Evolutionary conservation across 2,113 vertebrate genomes (phyloP).

Genomic region (Serilophus lunatus): DNA sequence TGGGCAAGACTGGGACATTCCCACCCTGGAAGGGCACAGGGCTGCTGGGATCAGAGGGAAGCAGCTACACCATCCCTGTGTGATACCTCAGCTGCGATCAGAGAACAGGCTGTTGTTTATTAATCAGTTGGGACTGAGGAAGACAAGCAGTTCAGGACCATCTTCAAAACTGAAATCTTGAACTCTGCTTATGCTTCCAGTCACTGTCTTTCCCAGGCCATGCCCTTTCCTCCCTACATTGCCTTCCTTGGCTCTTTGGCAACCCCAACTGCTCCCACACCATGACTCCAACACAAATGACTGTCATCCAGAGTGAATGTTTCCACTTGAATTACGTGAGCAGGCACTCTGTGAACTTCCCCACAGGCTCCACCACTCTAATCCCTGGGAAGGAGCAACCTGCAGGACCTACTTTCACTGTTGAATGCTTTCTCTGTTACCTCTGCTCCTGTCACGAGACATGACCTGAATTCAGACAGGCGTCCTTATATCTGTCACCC

Average conservation of each 20-base stretch:
- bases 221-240: not conserved
- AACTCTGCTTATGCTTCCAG: conserved; percentile 7
- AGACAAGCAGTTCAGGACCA: not conserved
- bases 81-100: not conserved
- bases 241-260: conserved; percentile 40
- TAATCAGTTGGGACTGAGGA: not conserved
- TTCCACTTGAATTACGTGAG: conserved; percentile 22
- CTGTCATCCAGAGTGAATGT: conserved; percentile 37
- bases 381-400: conserved; percentile 37
- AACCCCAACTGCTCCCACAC: conserved; percentile 37
- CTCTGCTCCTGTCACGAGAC: not conserved
- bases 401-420: conserved; percentile 54
- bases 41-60: not conserved
- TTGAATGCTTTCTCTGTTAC: conserved; percentile 1
- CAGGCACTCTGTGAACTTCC: conserved; percentile 47
- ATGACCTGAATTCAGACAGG: not conserved
- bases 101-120: not conserved
- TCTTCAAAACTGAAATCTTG: not conserved
- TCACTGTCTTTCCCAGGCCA: not conserved
- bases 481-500: not conserved
- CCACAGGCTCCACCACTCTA: conserved; percentile 41
- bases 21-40: not conserved
- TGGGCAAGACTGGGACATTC: not conserved
- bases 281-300: conserved; percentile 44
- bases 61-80: not conserved